Base-by-base conservation (phyloP, 92 coral and sea anemone species). In the Bergia sp. region DNA sequence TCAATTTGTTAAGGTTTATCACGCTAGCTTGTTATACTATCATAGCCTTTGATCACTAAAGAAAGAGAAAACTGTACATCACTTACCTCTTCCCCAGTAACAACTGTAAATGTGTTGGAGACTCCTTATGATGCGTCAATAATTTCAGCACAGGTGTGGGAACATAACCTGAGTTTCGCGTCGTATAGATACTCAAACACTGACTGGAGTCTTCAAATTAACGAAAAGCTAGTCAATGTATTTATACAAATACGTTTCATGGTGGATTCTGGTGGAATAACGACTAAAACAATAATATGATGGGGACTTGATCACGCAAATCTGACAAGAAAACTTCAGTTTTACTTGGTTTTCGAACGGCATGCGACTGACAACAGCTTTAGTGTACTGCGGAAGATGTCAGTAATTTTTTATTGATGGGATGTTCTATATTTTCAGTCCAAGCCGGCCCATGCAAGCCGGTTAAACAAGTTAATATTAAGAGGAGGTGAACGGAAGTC, bases 181-280 rank as follows among this genome's bases (percentile, higher is more conserved):
- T 15, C 29, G 29, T 29, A 29, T 29, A 29, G 29, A 29, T 29
- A 29, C 29, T 29, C 79, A 18, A 36, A 75, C 80, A 20, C 45
- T 16, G 15, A 42, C 3, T 50, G 37, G 58, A 76, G 45, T 39
- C 4, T 76, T 76, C 13, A 42, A 6, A 41, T 38, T 73, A 39
- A 53, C 41, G 10, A 41, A 76, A 45, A 79, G 47, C 61, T 18
- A 39, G 40, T 79, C 6, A 50, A 49, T 9, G 1, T 79, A 79
- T 79, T 79, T 79, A 79, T 79, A 47, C 37, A 79, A 44, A 79
- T 79, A 15, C 2, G 10, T 7, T 79, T 79, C 82, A 49, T 45
- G 82, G 82, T 79, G 82, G 82, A 79, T 79, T 79, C 82, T 79
- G 82, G 82, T 79, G 66, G 82, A 79, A 37, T 53, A 44, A 12